phyloP scores from a whole-genome alignment of 2,113 vertebrate genomes.

The Tupaia chinensis region DNA sequence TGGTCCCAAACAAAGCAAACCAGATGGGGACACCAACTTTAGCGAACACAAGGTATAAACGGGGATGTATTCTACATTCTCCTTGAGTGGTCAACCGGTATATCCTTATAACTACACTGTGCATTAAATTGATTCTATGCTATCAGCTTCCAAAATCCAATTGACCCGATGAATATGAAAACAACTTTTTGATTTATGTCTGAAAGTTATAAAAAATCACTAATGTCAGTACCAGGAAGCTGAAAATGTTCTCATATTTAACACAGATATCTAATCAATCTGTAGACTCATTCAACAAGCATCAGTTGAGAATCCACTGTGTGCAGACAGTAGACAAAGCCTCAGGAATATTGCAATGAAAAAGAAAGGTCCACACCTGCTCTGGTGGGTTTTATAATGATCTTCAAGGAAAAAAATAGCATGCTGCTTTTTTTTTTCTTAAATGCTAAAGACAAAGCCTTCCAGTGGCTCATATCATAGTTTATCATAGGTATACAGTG shows the following conservation, averaged over 20 bases:
- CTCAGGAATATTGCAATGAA: background rate
- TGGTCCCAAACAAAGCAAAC: background rate
- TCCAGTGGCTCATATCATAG: too few species aligned
- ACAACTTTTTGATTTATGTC: background rate
- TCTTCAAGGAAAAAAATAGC: background rate
- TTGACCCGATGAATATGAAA: background rate
- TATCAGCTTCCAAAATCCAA: slow-evolving; percentile 4
- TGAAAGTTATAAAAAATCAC: slow-evolving; percentile 4
- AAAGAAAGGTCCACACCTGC: background rate
- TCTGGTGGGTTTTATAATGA: background rate
- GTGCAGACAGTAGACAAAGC: accelerated
- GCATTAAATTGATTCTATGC: background rate
- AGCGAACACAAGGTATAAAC: background rate
- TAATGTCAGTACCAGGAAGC: background rate
- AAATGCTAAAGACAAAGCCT: background rate
- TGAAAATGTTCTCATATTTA: background rate
- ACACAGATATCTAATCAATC: background rate
- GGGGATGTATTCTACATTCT: background rate
- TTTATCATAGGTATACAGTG: background rate
- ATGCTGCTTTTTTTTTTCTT: background rate
- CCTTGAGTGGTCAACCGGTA: background rate
- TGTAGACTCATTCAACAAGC: background rate
- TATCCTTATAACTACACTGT: background rate
- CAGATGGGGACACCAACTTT: background rate
- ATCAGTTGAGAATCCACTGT: accelerated